These are phyloP conservation scores for Apodemia hepburni DNA, from an alignment of 2,888 invertebrate genomes.

Conservation along the genomic window DNA sequence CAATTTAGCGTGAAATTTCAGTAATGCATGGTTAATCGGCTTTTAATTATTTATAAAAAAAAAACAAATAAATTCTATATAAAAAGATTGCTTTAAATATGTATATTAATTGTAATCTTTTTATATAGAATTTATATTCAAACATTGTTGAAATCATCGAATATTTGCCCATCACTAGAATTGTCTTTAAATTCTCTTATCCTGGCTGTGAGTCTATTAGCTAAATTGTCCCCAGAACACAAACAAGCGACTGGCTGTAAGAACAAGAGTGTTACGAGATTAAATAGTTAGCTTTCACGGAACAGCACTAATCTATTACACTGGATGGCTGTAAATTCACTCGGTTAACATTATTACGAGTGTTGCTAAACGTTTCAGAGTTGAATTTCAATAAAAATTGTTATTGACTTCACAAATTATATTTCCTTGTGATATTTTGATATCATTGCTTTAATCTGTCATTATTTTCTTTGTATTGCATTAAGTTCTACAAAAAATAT, in stretches of 20 bases:
- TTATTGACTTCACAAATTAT: no score
- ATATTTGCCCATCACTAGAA: not conserved
- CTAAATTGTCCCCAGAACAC: not conserved
- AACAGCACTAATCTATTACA: constrained; percentile 1
- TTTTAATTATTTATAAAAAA: no score
- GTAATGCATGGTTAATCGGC: no score
- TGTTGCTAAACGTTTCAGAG: not conserved
- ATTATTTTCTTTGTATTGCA: no score
- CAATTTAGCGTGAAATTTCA: no score
- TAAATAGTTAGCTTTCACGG: not conserved
- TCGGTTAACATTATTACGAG: not conserved
- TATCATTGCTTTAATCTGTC: no score
- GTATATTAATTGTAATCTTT: no score
- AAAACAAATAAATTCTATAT: no score
- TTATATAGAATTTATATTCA: no score
- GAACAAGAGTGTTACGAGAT: not conserved
- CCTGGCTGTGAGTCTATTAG: not conserved
- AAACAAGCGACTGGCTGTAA: not conserved
- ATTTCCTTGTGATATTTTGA: no score
- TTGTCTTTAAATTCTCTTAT: not conserved
- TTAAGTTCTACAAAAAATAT: no score
- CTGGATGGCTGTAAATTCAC: not conserved
- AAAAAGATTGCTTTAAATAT: no score
- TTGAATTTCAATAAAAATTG: not conserved
- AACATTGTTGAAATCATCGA: not conserved